Evolutionary conservation across 2,113 vertebrate genomes (phyloP).

Genomic region (Chaenocephalus aceratus): DNA sequence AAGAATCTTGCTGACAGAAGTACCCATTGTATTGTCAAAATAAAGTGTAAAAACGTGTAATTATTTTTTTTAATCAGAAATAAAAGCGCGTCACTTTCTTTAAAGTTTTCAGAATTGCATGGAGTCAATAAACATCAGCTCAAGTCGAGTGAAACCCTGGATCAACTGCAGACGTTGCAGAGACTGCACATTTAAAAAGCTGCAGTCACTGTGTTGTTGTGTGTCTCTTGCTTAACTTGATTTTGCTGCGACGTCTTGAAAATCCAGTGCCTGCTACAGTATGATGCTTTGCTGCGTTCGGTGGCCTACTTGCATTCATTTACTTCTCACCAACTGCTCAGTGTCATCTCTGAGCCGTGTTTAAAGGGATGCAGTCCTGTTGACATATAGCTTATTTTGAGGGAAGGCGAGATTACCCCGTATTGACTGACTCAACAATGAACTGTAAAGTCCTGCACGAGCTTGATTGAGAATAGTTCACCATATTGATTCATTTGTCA

Average conservation of each 20-base stretch:
- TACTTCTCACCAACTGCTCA: slow-evolving; percentile 35
- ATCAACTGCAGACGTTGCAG: slow-evolving; percentile 40
- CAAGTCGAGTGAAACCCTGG: slow-evolving; percentile 27
- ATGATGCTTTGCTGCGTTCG: slow-evolving; percentile 50
- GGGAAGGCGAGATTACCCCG: slow-evolving; percentile 36
- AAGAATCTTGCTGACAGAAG: slow-evolving; percentile 35
- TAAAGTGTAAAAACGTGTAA: background rate
- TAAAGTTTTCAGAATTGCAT: slow-evolving; percentile 7
- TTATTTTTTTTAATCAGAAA: slow-evolving; percentile 44
- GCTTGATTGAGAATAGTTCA: slow-evolving; percentile 46
- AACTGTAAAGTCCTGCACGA: slow-evolving; percentile 24
- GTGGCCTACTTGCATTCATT: slow-evolving; percentile 73
- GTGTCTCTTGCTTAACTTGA: slow-evolving; percentile 57
- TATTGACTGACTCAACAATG: slow-evolving; percentile 42
- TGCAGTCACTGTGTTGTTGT: slow-evolving; percentile 54
- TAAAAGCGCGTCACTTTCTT: slow-evolving; percentile 36
- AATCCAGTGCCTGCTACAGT: slow-evolving; percentile 57
- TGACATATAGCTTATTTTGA: slow-evolving; percentile 47
- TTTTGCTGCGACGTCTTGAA: slow-evolving; percentile 57
- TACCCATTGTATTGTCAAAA: slow-evolving; percentile 27
- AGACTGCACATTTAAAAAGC: slow-evolving; percentile 48
- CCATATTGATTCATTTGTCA: slow-evolving; percentile 60
- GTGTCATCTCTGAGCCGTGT: slow-evolving; percentile 10
- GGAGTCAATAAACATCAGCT: slow-evolving; percentile 33
- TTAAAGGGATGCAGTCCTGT: slow-evolving; percentile 22